These are phyloP conservation scores for Octodon degus DNA, from an alignment of 2,113 vertebrate species.

Conservation along the genomic window DNA sequence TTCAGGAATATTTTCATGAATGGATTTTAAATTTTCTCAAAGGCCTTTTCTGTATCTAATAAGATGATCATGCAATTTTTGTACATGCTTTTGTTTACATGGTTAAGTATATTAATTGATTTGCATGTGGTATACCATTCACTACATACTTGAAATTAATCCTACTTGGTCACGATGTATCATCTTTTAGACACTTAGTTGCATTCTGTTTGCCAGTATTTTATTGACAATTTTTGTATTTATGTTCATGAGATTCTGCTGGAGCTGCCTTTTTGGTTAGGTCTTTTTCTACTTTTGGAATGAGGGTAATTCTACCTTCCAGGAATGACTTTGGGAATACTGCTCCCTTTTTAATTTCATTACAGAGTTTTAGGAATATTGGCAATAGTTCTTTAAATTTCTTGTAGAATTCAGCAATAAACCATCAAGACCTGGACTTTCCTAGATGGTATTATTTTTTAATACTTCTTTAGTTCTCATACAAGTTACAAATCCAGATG, in stretches of 20 bases:
- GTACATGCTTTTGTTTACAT: not conserved
- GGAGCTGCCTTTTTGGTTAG: not conserved
- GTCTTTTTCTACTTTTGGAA: not conserved
- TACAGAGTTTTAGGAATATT: not conserved
- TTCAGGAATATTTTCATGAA: not conserved
- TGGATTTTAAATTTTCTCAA: not conserved
- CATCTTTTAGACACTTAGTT: not conserved
- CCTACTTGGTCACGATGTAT: not conserved
- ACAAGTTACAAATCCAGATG: not conserved
- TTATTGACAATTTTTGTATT: not conserved
- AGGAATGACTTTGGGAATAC: not conserved
- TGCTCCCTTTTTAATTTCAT: not conserved
- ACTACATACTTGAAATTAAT: not conserved
- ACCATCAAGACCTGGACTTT: not conserved
- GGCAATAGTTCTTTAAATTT: not conserved
- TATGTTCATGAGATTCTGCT: not conserved
- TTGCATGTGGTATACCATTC: not conserved
- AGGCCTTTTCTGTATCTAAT: not conserved
- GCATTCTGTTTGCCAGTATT: not conserved
- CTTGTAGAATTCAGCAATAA: not conserved
- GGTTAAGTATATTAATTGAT: not conserved
- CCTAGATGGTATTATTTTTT: not conserved
- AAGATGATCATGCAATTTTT: not conserved
- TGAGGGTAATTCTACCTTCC: not conserved
- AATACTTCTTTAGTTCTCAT: not conserved